Evolutionary conservation across 2,797 vertebrate genomes (phyloP).

Genomic region (Pangasius sanitwongsei): DNA sequence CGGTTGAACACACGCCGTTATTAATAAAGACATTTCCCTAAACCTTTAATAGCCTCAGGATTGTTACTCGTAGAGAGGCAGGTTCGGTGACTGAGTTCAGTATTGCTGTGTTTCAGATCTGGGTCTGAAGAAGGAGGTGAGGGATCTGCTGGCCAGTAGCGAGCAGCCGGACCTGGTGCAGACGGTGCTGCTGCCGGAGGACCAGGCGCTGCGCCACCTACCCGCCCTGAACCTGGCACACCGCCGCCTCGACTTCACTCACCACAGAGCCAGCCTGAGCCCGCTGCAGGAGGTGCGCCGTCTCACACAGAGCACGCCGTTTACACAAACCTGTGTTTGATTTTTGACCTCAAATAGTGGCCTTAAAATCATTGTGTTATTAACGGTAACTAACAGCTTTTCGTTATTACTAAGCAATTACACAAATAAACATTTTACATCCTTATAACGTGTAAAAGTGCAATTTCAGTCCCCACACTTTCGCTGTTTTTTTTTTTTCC

Average conservation of each 20-base stretch:
- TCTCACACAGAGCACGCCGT: neutral
- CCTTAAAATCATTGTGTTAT: neutral
- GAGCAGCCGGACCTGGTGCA: slow-evolving; percentile 83
- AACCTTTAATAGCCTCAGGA: neutral
- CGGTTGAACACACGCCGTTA: slow-evolving; percentile 50
- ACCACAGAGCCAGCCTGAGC: slow-evolving; percentile 76
- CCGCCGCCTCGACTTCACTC: slow-evolving; percentile 82
- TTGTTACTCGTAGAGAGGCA: too few relatives aligned
- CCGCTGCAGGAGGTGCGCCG: slow-evolving; percentile 84
- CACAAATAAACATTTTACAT: neutral
- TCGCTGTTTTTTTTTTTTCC: neutral
- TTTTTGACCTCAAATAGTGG: neutral
- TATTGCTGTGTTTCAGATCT: slow-evolving; percentile 65
- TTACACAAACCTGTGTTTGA: neutral
- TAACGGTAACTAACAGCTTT: neutral
- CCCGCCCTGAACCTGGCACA: slow-evolving; percentile 86
- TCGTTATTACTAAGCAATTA: neutral
- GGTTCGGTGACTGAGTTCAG: neutral
- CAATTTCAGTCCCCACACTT: neutral
- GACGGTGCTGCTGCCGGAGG: slow-evolving; percentile 88
- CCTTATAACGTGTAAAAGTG: neutral
- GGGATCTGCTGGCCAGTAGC: slow-evolving; percentile 76
- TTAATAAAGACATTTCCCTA: neutral
- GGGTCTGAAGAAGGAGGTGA: slow-evolving; percentile 79
- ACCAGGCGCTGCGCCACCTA: slow-evolving; percentile 87